phyloP scores from a whole-genome alignment of 53 echinoderm and acorn worm genomes.

The Holothuria scabra region DNA sequence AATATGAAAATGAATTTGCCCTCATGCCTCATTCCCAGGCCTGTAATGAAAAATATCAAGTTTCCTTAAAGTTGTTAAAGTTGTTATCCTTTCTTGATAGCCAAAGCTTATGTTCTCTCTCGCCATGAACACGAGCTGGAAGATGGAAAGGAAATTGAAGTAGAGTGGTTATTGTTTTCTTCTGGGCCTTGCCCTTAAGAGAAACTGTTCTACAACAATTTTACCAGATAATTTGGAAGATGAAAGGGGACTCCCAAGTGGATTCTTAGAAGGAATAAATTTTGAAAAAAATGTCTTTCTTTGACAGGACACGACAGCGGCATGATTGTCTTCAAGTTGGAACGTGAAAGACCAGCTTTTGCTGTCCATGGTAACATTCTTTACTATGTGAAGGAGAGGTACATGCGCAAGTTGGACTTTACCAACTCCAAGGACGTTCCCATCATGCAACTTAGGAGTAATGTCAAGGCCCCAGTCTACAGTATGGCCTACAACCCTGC shows the following conservation, averaged over 20 bases:
- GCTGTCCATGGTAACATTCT: conserved; percentile 91
- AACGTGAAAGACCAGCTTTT: conserved; percentile 95
- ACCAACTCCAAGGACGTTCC: conserved; percentile 97
- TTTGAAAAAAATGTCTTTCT: not conserved
- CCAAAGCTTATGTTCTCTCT: conserved; percentile 16
- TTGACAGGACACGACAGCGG: conserved; percentile 94
- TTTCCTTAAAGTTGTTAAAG: too few species aligned
- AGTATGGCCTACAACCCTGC: conserved; percentile 97
- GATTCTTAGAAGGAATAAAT: too few species aligned
- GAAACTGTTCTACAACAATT: conserved; percentile 27
- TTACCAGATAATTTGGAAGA: too few species aligned
- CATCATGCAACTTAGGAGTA: conserved; percentile 93
- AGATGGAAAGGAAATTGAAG: conserved; percentile 42
- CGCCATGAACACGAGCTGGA: conserved; percentile 18
- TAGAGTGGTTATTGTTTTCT: conserved; percentile 16
- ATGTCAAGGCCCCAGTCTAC: conserved; percentile 85
- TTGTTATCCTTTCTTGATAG: conserved; percentile 36
- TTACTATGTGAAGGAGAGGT: conserved; percentile 98
- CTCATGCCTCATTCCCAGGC: too few species aligned
- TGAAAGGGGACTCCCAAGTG: too few species aligned
- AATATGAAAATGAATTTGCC: too few species aligned
- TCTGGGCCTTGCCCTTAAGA: not conserved
- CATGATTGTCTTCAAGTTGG: conserved; percentile 99
- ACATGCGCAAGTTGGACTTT: conserved; percentile 94
- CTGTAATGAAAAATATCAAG: too few species aligned